Evolutionary conservation across 2,113 vertebrate genomes (phyloP), one percentile per base, ranked within the genome.

Genomic region (Boleophthalmus pectinirostris): DNA sequence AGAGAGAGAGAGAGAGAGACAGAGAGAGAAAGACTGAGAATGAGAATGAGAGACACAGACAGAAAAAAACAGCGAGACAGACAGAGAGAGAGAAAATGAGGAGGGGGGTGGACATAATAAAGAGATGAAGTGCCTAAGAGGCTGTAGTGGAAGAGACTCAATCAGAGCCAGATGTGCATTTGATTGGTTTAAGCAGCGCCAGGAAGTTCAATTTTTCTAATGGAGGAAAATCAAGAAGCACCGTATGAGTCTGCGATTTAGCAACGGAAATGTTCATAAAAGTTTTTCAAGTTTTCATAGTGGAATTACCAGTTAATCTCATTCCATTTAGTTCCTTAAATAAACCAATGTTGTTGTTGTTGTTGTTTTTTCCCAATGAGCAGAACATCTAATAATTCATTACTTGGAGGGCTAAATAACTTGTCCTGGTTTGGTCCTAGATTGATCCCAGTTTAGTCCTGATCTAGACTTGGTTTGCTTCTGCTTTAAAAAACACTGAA

Each of bases 41-140:
- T 2, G 29, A 29, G 29, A n/a, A n/a, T n/a, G n/a, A n/a, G n/a
- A n/a, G n/a, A n/a, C n/a, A 51, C 29, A 29, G 29, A 29, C 29
- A 29, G 29, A 29, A 29, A 29, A 29, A 29, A 2, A 29, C 2
- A 29, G 63, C n/a, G 53, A 68, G 70, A 77, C 46, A 69, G 74
- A 66, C 60, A 72, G 20, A 71, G 78, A 13, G 25, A 20, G 78
- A 63, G 80, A 74, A 4, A 29, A 2, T 2, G 29, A 29, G 29
- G 4, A 29, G 29, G 29, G 29, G 29, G 4, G 29, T 2, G 29
- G 68, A 75, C 9, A 18, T 75, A 70, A 81, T 74, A 84, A 84
- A 75, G 84, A 77, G 80, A 82, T 67, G 63, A 86, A 66, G 78
- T 25, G 2, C 24, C 21, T 47, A 68, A 53, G 66, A 68, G n/a